Percentiles rank a stretch among this genome's conserved stretches.
phyloP scores from a whole-genome alignment of 2,888 invertebrate species.

The Drosophila tanythrix region DNA sequence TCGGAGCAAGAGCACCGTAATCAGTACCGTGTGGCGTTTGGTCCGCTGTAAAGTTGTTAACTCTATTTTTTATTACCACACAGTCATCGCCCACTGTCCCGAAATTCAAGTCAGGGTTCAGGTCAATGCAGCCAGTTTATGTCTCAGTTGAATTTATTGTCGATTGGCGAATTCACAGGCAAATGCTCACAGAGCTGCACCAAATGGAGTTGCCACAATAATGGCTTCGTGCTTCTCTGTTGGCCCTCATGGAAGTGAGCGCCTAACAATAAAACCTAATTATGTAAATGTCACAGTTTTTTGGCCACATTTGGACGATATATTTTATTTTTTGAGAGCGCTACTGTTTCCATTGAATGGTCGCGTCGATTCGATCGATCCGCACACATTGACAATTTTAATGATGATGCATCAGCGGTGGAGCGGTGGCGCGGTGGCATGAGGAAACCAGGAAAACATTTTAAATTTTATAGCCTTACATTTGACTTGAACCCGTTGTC shows the following conservation, averaged over 20 bases:
- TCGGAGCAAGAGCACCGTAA: conserved; percentile 23
- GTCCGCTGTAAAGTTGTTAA: conserved; percentile 72
- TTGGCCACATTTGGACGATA: conserved; percentile 23
- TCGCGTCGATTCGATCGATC: conserved; percentile 30
- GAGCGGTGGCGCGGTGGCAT: conserved; percentile 9
- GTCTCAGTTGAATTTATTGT: neutral
- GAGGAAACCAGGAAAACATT: conserved; percentile 65
- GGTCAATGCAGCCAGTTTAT: neutral
- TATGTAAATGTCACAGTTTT: conserved; percentile 77
- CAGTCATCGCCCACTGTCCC: conserved; percentile 45
- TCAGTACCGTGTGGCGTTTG: conserved; percentile 44
- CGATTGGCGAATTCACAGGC: conserved; percentile 1
- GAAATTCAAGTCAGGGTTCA: neutral
- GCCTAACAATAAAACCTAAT: conserved; percentile 77
- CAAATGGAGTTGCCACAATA: conserved; percentile 10
- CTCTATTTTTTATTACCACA: conserved; percentile 57
- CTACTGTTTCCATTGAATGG: conserved; percentile 50
- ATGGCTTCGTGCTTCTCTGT: neutral
- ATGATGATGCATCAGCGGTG: conserved; percentile 38
- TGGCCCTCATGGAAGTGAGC: conserved; percentile 38
- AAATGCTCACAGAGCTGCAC: neutral
- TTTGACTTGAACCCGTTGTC: conserved; percentile 67
- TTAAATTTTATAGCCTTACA: conserved; percentile 77
- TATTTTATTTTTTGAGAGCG: conserved; percentile 20
- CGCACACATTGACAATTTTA: conserved; percentile 50